A percentile compares a stretch with the other conserved stretches of the same genome.
Conservation (phyloP, 2,797 vertebrate species). For the Lepilemur ruficaudatus region DNA sequence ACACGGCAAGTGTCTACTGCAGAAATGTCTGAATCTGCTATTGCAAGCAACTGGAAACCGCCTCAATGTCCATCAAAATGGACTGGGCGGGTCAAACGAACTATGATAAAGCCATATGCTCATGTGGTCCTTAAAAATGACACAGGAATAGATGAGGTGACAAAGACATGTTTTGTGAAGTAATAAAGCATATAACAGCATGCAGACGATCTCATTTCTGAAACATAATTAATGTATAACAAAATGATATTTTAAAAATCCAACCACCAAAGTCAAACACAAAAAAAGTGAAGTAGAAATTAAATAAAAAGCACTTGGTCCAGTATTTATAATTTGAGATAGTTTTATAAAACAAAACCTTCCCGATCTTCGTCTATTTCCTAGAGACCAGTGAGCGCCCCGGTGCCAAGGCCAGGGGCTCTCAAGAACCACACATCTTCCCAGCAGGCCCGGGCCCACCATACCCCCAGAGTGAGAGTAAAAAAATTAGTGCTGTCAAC, state of each 20-base stretch:
- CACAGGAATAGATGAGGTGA: background rate
- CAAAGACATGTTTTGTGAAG: background rate
- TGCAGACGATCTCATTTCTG: rapidly evolving
- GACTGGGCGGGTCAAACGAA: background rate
- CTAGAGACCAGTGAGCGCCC: background rate
- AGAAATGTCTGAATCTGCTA: background rate
- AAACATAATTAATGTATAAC: background rate
- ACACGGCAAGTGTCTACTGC: background rate
- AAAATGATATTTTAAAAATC: background rate
- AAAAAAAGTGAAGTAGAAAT: background rate
- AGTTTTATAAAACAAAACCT: background rate
- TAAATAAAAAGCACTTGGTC: background rate
- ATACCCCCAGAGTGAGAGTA: background rate
- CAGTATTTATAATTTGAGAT: background rate
- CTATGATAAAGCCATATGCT: rapidly evolving
- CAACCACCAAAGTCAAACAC: background rate
- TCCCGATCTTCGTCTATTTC: background rate
- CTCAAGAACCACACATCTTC: background rate
- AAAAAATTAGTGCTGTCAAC: background rate
- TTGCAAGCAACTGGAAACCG: background rate
- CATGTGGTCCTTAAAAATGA: background rate
- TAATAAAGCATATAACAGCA: background rate
- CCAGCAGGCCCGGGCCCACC: background rate
- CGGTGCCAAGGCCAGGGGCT: background rate
- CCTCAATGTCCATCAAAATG: too few species aligned